A percentile compares a stretch with the other conserved stretches of the same genome.
phyloP scores from a whole-genome alignment of 2,797 vertebrate species.

The Danio aesculapii region DNA sequence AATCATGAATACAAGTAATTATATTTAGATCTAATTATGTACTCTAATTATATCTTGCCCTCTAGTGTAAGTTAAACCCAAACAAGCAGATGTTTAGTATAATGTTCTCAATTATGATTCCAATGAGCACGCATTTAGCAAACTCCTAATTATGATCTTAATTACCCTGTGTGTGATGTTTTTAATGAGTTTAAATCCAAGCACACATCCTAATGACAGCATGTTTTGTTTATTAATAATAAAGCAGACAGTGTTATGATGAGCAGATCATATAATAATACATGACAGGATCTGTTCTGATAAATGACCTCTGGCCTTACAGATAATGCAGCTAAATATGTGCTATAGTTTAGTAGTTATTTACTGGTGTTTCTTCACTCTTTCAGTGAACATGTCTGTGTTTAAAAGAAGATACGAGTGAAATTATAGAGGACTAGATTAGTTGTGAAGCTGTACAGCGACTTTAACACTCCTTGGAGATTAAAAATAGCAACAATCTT shows the following conservation, averaged over 20 bases:
- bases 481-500: constrained; percentile 6
- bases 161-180: not conserved
- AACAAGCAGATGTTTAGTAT: no score
- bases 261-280: constrained; percentile 20
- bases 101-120: not conserved
- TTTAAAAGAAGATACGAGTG: not conserved
- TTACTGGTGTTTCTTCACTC: not conserved
- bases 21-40: no score
- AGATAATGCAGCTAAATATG: not conserved
- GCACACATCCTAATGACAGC: constrained; percentile 1
- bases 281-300: not conserved
- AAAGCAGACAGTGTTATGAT: constrained; percentile 18
- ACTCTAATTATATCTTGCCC: no score
- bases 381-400: not conserved
- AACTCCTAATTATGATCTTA: not conserved
- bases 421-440: not conserved
- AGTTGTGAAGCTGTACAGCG: not conserved
- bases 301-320: not conserved
- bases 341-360: not conserved
- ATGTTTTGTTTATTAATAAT: constrained; percentile 14
- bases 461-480: not conserved
- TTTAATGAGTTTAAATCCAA: constrained; percentile 1
- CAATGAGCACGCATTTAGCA: not conserved
- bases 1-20: no score
- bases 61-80: no score